These are phyloP conservation scores for Spea hammondii DNA, from an alignment of 2,797 vertebrate genomes.

Conservation along the genomic window DNA sequence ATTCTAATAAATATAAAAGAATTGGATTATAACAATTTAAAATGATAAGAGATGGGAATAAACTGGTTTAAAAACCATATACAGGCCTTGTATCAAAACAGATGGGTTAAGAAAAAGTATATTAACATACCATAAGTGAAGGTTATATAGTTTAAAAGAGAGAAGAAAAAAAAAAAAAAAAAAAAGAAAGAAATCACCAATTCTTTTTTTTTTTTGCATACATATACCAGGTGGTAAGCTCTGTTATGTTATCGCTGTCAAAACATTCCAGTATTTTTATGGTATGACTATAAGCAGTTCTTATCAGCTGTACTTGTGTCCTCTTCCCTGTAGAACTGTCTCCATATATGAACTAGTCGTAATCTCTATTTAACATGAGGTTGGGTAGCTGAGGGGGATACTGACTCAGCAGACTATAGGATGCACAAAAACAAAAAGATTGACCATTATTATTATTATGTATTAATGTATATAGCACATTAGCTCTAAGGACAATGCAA, in stretches of 20 bases:
- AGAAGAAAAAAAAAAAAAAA: too few species aligned
- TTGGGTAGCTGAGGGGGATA: neutral
- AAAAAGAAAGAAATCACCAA: too few species aligned
- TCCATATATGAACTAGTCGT: slow-evolving; percentile 25
- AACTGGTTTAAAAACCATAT: too few species aligned
- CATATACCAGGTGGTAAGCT: slow-evolving; percentile 23
- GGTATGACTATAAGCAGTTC: slow-evolving; percentile 30
- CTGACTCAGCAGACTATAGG: slow-evolving; percentile 36
- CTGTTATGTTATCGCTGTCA: slow-evolving; percentile 21
- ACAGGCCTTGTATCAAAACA: neutral
- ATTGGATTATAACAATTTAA: too few species aligned
- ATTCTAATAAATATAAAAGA: too few species aligned
- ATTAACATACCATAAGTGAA: neutral
- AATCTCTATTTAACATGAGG: slow-evolving; percentile 36
- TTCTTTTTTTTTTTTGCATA: too few species aligned
- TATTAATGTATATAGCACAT: too few species aligned
- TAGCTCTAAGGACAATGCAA: too few species aligned
- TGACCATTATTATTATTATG: too few species aligned
- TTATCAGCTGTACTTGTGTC: slow-evolving; percentile 28
- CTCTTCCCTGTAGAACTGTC: neutral
- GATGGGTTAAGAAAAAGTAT: neutral
- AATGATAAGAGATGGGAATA: too few species aligned
- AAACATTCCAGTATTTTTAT: slow-evolving; percentile 35
- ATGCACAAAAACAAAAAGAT: neutral
- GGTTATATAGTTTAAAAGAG: too few species aligned